Evolutionary conservation across 2,888 invertebrate species (phyloP).

Genomic region (Nasonia oneida): DNA sequence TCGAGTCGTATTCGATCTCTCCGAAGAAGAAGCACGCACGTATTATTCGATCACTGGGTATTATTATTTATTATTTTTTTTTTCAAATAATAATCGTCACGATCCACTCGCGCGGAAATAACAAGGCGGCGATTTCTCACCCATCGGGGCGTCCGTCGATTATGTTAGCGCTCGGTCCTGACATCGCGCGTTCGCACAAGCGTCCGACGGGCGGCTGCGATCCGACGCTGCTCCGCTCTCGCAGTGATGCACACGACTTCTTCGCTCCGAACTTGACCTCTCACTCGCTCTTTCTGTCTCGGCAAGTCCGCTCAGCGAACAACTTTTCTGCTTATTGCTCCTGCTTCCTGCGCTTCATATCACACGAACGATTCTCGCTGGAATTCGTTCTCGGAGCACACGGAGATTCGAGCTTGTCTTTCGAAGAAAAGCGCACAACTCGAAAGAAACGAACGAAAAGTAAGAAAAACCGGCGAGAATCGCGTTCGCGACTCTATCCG

Average conservation of each 20-base stretch:
- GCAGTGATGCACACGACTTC: not conserved
- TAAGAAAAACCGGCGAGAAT: not conserved
- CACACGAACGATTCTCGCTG: not conserved
- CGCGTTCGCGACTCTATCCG: slow-evolving; percentile 13
- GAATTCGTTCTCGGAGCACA: not conserved
- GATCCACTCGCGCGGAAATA: slow-evolving; percentile 53
- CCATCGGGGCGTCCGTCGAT: slow-evolving; percentile 50
- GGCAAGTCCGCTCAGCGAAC: not conserved
- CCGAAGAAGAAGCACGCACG: not conserved
- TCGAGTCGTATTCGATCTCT: not conserved
- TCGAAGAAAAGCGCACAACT: not conserved
- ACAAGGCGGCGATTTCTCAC: slow-evolving; percentile 20
- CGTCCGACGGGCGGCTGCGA: slow-evolving; percentile 60
- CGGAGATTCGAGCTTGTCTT: not conserved
- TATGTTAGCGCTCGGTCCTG: slow-evolving; percentile 28
- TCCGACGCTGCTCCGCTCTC: slow-evolving; percentile 63
- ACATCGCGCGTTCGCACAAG: slow-evolving; percentile 29
- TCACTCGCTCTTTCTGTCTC: not conserved
- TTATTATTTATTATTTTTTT: not conserved
- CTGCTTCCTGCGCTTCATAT: not conserved
- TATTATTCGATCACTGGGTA: not conserved
- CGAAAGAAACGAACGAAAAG: slow-evolving; percentile 4
- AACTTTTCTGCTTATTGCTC: not conserved
- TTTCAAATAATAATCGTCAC: slow-evolving; percentile 35
- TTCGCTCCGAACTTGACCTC: not conserved